Conservation (phyloP, 2,797 vertebrate genomes). For the Malacoctenus gilli region DNA sequence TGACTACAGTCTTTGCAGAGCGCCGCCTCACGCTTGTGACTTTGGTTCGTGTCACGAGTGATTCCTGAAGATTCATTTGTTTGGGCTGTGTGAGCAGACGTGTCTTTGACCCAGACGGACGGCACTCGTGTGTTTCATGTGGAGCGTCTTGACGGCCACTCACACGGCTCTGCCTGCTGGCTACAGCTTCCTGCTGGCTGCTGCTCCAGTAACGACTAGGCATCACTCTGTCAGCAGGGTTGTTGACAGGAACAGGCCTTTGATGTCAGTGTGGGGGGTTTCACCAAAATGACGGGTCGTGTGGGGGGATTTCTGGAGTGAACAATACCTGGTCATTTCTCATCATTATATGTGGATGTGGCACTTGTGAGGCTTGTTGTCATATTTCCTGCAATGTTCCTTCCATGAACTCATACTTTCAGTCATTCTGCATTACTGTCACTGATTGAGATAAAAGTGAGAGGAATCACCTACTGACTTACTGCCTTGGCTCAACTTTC, state of each 20-base stretch:
- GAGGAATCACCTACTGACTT: no score
- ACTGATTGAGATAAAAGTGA: no score
- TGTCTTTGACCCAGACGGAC: slow-evolving; percentile 6
- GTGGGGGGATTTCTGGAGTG: no score
- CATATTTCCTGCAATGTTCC: no score
- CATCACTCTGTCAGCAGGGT: slow-evolving; percentile 22
- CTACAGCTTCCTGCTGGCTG: slow-evolving; percentile 12
- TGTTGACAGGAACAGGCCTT: slow-evolving; percentile 52
- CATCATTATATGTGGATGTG: no score
- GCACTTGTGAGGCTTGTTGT: no score
- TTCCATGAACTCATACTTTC: no score
- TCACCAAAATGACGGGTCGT: no score
- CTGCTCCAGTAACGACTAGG: slow-evolving; percentile 9
- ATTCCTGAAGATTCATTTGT: neutral
- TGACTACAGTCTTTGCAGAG: slow-evolving; percentile 4
- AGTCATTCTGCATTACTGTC: no score
- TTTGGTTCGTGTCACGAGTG: slow-evolving; percentile 19
- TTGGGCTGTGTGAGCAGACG: neutral
- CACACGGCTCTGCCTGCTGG: slow-evolving; percentile 2
- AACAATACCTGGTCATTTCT: no score
- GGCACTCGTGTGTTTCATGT: neutral
- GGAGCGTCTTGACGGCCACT: neutral
- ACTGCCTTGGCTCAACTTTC: neutral
- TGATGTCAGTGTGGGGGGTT: slow-evolving; percentile 39
- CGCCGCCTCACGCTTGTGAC: slow-evolving; percentile 4